Evolutionary conservation across 2,888 invertebrate species (phyloP).

Genomic region (Temnothorax ravouxi): DNA sequence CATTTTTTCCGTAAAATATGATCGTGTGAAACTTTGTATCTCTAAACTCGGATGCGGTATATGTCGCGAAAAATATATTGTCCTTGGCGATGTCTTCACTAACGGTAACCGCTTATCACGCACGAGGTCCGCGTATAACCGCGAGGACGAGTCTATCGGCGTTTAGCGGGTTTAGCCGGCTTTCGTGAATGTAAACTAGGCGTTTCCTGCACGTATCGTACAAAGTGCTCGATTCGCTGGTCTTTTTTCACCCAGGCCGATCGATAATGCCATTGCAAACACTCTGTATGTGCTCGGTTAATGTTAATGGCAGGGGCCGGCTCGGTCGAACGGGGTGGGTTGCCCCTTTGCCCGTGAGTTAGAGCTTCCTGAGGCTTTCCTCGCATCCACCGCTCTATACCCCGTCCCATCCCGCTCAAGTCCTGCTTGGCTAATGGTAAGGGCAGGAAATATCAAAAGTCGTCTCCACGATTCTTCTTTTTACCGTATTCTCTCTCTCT

Average conservation of each 20-base stretch:
- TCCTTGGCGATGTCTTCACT: conserved; percentile 49
- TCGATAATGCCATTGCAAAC: conserved; percentile 81
- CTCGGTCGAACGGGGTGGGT: conserved; percentile 73
- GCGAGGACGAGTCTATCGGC: conserved; percentile 76
- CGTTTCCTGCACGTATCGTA: conserved; percentile 77
- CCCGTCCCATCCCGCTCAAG: conserved; percentile 59
- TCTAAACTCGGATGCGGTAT: neutral
- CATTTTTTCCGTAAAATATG: neutral
- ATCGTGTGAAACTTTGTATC: neutral
- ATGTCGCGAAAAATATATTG: conserved; percentile 45
- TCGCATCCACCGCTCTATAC: conserved; percentile 75
- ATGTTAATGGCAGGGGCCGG: conserved; percentile 82
- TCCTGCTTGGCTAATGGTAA: conserved; percentile 77
- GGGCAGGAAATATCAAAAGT: conserved; percentile 81
- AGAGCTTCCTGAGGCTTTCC: conserved; percentile 82
- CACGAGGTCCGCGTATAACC: conserved; percentile 48
- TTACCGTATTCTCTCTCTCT: conserved; percentile 42
- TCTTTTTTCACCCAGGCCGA: conserved; percentile 75
- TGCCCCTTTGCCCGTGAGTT: conserved; percentile 81
- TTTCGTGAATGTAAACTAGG: conserved; percentile 78
- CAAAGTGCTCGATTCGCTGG: conserved; percentile 77
- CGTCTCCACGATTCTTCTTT: conserved; percentile 65
- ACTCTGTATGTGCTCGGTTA: conserved; percentile 80
- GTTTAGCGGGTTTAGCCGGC: conserved; percentile 73
- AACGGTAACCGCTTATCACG: conserved; percentile 63